Evolutionary conservation across 2,797 vertebrate genomes (phyloP), one percentile per base, ranked within the genome.

Genomic region (Parauchenoglanis punctatus): DNA sequence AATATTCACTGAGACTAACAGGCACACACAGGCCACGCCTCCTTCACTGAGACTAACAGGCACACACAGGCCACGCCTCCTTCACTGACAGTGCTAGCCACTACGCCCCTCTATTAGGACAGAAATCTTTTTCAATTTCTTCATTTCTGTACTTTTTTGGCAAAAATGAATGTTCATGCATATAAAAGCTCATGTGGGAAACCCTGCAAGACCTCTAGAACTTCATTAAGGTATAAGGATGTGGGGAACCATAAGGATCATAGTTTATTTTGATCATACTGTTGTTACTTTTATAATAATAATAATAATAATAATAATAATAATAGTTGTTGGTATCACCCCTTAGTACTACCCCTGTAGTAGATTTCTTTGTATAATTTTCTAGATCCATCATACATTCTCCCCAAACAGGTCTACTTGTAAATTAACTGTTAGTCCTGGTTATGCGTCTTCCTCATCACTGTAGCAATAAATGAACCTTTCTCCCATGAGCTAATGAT

Each of bases 401-500:
- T 35, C 7, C 8, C 18, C 31, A 40, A 59, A 59, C 31, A 80
- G 31, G 25, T 28, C 40, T 8, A 28, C 28, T 10, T 46, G 44
- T 46, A 15, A 49, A 65, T 31, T 31, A 67, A 46, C 15, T 28
- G 40, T 35, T 44, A 73, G 54, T 73, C 67, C 54, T 54, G 40
- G 6, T 75, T 46, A 63, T 73, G 35, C 6, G 61, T 3, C 28
- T 40, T 61, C 7, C 23, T 87, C 3, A 49, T 80, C 63, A 61
- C 10, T 4, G 54, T 68, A 59, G 35, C 56, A 81, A 44, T 81
- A 81, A 81, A 40, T 61, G 12, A 40, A 59, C 54, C 25, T 80
- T 25, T 59, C 61, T 84, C 86, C 67, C 72, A 78, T 46, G 31
- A 87, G 59, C 59, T 78, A 58, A 84, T 59, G 17, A 84, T 59